Evolutionary conservation across 2,797 vertebrate species (phyloP).

Genomic region (Gobionotothen gibberifrons): DNA sequence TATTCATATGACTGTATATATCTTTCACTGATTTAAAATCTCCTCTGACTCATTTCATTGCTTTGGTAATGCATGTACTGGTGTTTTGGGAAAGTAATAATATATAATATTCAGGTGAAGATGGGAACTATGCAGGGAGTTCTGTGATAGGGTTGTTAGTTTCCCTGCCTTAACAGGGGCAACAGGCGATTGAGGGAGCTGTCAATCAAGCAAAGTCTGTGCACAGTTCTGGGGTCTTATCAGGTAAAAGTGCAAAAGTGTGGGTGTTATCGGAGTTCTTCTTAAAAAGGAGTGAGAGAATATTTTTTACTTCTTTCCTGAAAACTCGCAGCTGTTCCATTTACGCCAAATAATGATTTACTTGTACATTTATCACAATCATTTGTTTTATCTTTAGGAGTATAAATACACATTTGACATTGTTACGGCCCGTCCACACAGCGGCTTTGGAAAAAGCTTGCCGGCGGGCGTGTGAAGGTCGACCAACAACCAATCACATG

Average conservation of each 20-base stretch:
- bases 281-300: too few relatives aligned
- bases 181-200: neutral
- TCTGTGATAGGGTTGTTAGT: neutral
- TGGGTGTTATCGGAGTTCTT: neutral
- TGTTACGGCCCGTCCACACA: too few relatives aligned
- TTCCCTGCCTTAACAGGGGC: neutral
- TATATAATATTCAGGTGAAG: too few relatives aligned
- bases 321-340: too few relatives aligned
- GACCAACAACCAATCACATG: too few relatives aligned
- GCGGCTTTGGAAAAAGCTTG: too few relatives aligned
- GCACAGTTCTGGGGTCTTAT: neutral
- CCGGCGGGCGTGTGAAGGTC: too few relatives aligned
- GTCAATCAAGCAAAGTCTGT: conserved; percentile 1
- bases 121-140: neutral
- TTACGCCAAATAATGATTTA: neutral
- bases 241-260: neutral
- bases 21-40: neutral
- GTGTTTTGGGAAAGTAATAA: neutral
- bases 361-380: neutral
- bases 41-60: neutral
- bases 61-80: neutral
- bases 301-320: too few relatives aligned
- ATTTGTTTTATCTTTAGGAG: neutral
- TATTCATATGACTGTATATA: neutral
- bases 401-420: too few relatives aligned